Conservation (phyloP, 1,140 invertebrate species). For the Atta cephalotes region DNA sequence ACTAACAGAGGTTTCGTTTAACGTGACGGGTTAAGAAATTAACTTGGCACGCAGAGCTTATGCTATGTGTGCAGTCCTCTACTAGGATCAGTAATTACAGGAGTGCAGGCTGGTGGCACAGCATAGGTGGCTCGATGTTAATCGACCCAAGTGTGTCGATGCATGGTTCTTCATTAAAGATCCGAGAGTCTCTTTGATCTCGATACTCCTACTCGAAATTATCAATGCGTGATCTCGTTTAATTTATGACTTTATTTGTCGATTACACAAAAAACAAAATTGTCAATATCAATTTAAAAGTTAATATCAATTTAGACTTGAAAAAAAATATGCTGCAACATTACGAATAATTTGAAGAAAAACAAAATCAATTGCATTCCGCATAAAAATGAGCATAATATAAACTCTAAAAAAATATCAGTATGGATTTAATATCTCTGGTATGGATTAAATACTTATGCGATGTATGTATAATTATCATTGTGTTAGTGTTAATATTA, state of each 20-base stretch:
- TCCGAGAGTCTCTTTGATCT: constrained; percentile 64
- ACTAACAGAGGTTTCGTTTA: constrained; percentile 5
- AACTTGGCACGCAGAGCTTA: constrained; percentile 64
- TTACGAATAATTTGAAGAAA: neutral
- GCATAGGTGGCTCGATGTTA: constrained; percentile 56
- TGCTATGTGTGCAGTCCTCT: constrained; percentile 36
- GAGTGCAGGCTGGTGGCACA: constrained; percentile 39
- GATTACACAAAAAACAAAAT: neutral
- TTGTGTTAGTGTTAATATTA: too few relatives aligned
- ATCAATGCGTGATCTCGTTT: constrained; percentile 11
- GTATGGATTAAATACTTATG: too few relatives aligned
- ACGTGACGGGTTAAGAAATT: constrained; percentile 59
- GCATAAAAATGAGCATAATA: neutral
- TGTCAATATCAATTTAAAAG: neutral
- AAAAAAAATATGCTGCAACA: too few relatives aligned
- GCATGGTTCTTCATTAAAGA: constrained; percentile 63
- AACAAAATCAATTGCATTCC: neutral
- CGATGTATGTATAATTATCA: too few relatives aligned
- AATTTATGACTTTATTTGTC: constrained; percentile 1
- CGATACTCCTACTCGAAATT: constrained; percentile 56
- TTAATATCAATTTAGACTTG: neutral
- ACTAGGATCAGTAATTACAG: constrained; percentile 67
- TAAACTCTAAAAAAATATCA: too few relatives aligned
- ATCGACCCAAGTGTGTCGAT: constrained; percentile 66
- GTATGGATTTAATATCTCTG: too few relatives aligned